phyloP scores from a whole-genome alignment of 2,113 vertebrate genomes.

The Mus spicilegus region DNA sequence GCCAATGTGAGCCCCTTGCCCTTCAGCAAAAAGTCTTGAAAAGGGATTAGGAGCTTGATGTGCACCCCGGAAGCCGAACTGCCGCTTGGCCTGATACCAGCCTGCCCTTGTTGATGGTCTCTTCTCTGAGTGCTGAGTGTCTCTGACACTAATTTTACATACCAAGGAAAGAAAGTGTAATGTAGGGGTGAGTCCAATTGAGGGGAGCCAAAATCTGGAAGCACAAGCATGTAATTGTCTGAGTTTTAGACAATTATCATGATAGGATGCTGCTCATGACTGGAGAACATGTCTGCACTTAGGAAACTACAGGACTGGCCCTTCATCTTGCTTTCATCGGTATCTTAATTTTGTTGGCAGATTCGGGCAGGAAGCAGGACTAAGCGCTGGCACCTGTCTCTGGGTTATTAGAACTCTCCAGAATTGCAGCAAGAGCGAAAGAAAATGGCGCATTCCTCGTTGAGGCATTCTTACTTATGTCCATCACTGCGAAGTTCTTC shows the following conservation, averaged over 20 bases:
- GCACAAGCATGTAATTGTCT: not conserved
- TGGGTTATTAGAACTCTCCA: not conserved
- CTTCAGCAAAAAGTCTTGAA: slow-evolving; percentile 23
- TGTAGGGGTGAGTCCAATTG: not conserved
- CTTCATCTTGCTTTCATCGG: slow-evolving; percentile 30
- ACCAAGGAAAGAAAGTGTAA: not conserved
- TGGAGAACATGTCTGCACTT: slow-evolving; percentile 24
- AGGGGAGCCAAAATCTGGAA: not conserved
- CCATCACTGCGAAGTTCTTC: not conserved
- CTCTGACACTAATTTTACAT: not conserved
- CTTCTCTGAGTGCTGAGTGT: not conserved
- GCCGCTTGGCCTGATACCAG: not conserved
- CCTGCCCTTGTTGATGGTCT: not conserved
- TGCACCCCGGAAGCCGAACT: not conserved
- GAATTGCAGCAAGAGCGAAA: not conserved
- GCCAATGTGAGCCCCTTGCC: slow-evolving; percentile 23
- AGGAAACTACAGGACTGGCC: slow-evolving; percentile 4
- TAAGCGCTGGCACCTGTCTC: not conserved
- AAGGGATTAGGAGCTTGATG: slow-evolving; percentile 60
- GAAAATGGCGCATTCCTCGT: not conserved
- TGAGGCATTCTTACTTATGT: not conserved
- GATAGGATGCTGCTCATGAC: not conserved
- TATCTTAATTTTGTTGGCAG: slow-evolving; percentile 36
- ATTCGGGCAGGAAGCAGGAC: not conserved
- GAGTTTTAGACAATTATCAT: not conserved